A percentile compares a stretch with the other conserved stretches of the same genome.
These are phyloP conservation scores for Zaprionus taronus DNA, from an alignment of 1,140 invertebrate species.

Conservation along the genomic window DNA sequence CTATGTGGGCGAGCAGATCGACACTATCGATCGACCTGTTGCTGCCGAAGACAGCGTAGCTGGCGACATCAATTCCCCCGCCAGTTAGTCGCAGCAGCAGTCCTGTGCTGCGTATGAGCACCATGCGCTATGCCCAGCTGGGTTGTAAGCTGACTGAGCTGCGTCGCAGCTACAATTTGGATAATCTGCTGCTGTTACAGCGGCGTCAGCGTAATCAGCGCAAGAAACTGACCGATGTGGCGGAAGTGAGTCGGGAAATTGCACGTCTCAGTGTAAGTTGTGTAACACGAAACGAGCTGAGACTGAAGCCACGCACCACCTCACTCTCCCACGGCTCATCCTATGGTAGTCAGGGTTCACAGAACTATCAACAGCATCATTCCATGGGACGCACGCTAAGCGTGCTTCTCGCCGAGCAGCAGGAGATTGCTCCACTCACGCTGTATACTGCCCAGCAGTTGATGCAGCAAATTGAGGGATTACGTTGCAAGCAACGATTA, in stretches of 20 bases:
- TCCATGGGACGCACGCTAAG: constrained; percentile 81
- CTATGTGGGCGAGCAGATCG: constrained; percentile 46
- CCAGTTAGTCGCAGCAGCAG: constrained; percentile 63
- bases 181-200: constrained; percentile 86
- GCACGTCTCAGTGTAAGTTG: constrained; percentile 71
- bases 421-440: constrained; percentile 68
- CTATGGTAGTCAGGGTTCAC: constrained; percentile 38
- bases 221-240: constrained; percentile 82
- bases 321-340: constrained; percentile 50
- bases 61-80: constrained; percentile 62
- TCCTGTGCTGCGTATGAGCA: constrained; percentile 59
- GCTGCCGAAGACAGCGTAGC: constrained; percentile 35
- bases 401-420: constrained; percentile 69
- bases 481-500: constrained; percentile 86
- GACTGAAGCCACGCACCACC: constrained; percentile 62
- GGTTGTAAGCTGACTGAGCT: constrained; percentile 86
- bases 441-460: constrained; percentile 85
- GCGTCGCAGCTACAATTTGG: constrained; percentile 90
- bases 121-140: constrained; percentile 64
- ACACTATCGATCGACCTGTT: constrained; percentile 26
- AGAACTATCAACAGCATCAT: constrained; percentile 71
- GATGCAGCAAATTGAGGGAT: constrained; percentile 86
- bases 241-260: constrained; percentile 80
- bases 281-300: constrained; percentile 71
- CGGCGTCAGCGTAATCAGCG: constrained; percentile 75